These are phyloP conservation scores for Drosophila greeni DNA, from an alignment of 2,888 invertebrate species.

Conservation along the genomic window DNA sequence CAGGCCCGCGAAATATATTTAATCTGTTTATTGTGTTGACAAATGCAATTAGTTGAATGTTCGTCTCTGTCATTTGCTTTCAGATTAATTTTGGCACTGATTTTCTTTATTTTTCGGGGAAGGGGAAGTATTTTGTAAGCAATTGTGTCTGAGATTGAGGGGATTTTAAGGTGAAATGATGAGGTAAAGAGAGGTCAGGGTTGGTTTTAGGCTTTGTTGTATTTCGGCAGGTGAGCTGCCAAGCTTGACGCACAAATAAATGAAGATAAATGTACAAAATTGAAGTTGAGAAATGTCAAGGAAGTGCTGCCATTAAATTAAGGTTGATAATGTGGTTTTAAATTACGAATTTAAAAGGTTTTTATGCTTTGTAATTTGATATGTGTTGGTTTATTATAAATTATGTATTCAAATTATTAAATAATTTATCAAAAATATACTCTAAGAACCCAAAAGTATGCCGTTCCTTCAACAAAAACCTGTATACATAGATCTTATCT, in stretches of 20 bases:
- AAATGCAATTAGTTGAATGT: conserved; percentile 57
- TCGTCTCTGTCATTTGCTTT: conserved; percentile 16
- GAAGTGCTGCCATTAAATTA: neutral
- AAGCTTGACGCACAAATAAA: neutral
- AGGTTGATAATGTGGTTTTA: neutral
- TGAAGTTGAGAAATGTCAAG: neutral
- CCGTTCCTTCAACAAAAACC: neutral
- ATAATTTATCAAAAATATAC: neutral
- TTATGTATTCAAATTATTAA: neutral
- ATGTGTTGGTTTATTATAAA: neutral
- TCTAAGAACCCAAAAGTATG: neutral
- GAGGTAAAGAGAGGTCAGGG: conserved; percentile 2
- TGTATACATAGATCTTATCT: conserved; percentile 4
- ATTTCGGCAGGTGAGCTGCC: neutral
- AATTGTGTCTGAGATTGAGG: conserved; percentile 5
- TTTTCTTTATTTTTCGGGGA: conserved; percentile 5
- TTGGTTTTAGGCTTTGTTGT: conserved; percentile 11
- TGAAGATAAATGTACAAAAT: conserved; percentile 1
- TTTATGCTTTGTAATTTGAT: neutral
- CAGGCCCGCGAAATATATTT: conserved; percentile 4
- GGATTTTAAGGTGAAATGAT: conserved; percentile 1
- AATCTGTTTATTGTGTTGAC: conserved; percentile 59
- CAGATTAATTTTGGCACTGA: conserved; percentile 13
- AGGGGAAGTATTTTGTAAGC: conserved; percentile 1
- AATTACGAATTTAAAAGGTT: neutral